Conservation (phyloP, 2,797 vertebrate species). For the Darevskia nairensis region DNA sequence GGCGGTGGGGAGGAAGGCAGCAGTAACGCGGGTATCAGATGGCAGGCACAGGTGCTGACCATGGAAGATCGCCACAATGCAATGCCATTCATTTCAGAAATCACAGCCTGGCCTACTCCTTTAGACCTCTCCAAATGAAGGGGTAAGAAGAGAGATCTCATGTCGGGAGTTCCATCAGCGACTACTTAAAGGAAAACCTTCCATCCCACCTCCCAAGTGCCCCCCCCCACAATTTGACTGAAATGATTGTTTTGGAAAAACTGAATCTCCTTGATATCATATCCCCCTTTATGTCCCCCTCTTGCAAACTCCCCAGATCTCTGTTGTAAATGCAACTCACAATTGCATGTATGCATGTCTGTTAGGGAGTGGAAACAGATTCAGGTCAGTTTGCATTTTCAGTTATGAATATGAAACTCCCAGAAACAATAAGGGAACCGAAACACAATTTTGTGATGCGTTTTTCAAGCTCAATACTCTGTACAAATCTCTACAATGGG, state of each 20-base stretch:
- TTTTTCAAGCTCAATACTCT: too few species aligned
- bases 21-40: constrained; percentile 69
- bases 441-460: too few species aligned
- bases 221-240: too few species aligned
- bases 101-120: constrained; percentile 56
- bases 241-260: background rate
- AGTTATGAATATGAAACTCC: too few species aligned
- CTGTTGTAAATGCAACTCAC: too few species aligned
- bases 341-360: too few species aligned
- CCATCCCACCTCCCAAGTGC: too few species aligned
- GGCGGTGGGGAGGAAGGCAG: constrained; percentile 57
- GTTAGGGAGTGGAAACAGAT: too few species aligned
- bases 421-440: too few species aligned
- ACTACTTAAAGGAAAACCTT: background rate
- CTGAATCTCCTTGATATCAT: background rate
- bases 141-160: background rate
- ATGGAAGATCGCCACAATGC: constrained; percentile 26
- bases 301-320: too few species aligned
- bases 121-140: constrained; percentile 47
- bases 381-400: too few species aligned
- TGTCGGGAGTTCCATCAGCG: background rate
- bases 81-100: constrained; percentile 59
- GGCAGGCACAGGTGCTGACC: constrained; percentile 75
- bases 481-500: too few species aligned
- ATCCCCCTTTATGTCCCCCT: background rate